A percentile compares a stretch with the other conserved stretches of the same genome.
These are phyloP conservation scores for Microtus montanus DNA, from an alignment of 2,113 vertebrate species.

Conservation along the genomic window DNA sequence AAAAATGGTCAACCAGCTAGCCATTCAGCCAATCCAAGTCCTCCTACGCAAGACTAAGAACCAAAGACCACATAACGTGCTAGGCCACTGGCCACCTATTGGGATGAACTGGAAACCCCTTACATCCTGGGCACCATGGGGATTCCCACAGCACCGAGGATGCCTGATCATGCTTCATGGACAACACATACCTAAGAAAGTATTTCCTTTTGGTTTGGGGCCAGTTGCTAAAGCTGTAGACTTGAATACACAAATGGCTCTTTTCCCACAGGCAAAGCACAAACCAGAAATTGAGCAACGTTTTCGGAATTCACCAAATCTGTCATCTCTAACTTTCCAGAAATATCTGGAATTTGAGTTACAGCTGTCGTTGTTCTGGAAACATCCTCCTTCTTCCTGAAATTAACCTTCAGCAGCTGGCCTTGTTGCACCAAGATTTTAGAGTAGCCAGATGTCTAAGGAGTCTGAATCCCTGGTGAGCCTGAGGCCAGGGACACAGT, in stretches of 20 bases:
- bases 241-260: constrained; percentile 19
- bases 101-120: neutral
- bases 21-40: neutral
- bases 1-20: too few relatives aligned
- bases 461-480: constrained; percentile 38
- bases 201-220: constrained; percentile 41
- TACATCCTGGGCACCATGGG: neutral
- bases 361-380: constrained; percentile 55
- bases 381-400: constrained; percentile 64
- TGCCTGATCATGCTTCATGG: constrained; percentile 12
- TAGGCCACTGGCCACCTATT: neutral
- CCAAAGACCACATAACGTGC: neutral
- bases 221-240: constrained; percentile 40
- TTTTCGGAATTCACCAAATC: constrained; percentile 45
- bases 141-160: neutral
- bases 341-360: constrained; percentile 74
- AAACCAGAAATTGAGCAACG: constrained; percentile 68
- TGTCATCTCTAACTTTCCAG: constrained; percentile 65
- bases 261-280: constrained; percentile 53
- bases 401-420: constrained; percentile 54
- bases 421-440: constrained; percentile 59
- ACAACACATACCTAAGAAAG: constrained; percentile 36
- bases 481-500: constrained; percentile 22
- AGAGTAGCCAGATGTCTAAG: constrained; percentile 42
- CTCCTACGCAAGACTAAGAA: neutral